Percentiles rank a stretch among this genome's conserved stretches.
Conservation (phyloP, 2,888 invertebrate species). For the Morpho helenor region DNA sequence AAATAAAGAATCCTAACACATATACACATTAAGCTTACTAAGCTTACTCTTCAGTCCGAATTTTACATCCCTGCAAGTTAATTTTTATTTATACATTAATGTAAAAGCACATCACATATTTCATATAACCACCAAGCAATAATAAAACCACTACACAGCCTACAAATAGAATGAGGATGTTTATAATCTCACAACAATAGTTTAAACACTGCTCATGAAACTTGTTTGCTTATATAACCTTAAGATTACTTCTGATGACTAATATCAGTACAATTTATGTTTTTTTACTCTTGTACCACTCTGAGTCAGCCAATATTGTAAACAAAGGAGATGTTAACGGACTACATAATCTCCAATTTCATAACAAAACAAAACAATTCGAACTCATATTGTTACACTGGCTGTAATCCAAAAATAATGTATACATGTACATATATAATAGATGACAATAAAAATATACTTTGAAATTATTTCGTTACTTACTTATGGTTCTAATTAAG, state of each 20-base stretch:
- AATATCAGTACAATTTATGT: slow-evolving; percentile 24
- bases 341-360: slow-evolving; percentile 5
- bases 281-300: slow-evolving; percentile 23
- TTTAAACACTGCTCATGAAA: slow-evolving; percentile 24
- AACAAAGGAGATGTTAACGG: slow-evolving; percentile 29
- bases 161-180: slow-evolving; percentile 23
- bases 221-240: slow-evolving; percentile 30
- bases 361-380: slow-evolving; percentile 1
- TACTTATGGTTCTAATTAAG: too few relatives aligned
- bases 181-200: slow-evolving; percentile 23
- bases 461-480: slow-evolving; percentile 36
- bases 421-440: slow-evolving; percentile 6
- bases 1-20: too few relatives aligned
- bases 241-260: slow-evolving; percentile 27
- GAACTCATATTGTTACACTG: slow-evolving; percentile 5
- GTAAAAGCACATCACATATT: too few relatives aligned
- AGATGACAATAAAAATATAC: slow-evolving; percentile 31
- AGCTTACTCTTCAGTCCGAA: too few relatives aligned
- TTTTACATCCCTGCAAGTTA: too few relatives aligned
- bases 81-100: too few relatives aligned
- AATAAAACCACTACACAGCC: not conserved
- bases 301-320: slow-evolving; percentile 35
- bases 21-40: too few relatives aligned
- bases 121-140: too few relatives aligned
- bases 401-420: slow-evolving; percentile 30